Evolutionary conservation across 2,113 vertebrate genomes (phyloP), one percentile per base, ranked within the genome.

Genomic region (Rhegmatorhina hoffmannsi): DNA sequence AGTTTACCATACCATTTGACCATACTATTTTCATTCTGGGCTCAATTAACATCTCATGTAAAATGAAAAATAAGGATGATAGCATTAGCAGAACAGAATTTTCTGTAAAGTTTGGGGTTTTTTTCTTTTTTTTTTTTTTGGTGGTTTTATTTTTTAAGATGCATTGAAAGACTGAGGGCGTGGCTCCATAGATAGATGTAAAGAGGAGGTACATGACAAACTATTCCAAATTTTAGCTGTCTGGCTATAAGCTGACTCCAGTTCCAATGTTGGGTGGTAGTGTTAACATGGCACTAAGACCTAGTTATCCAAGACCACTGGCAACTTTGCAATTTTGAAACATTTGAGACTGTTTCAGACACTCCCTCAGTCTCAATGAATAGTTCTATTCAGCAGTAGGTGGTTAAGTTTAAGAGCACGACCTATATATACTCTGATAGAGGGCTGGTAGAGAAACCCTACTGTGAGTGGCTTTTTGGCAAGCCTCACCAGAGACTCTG

Each of bases 311-410:
- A 89, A 70, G 23, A 67, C 10, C 36, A 29, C 24, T 94, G 79
- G 76, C 79, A 95, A 49, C n/a, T 90, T 78, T 20, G 26, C 47
- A 40, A 7, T 81, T 94, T 81, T 78, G 44, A 81, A 93, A 96
- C 44, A 25, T 78, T 84, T 77, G 44, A 77, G 59, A 80, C 38
- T 56, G 53, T 91, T 95, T 91, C 59, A 94, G 89, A 84, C 73
- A 87, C 21, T 90, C 69, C 64, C 55, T 85, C 73, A 78, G 44
- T 12, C 60, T 81, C 76, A 87, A 16, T 93, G 90, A 94, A 95
- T 95, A 93, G 93, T 21, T 86, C 94, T 88, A 75, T 90, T 95
- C 84, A 94, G 82, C 34, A 91, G 78, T 70, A 95, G 82, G 90
- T 95, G 87, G 93, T 83, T 93, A 91, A 80, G 68, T 69, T 90